Evolutionary conservation across 2,888 invertebrate genomes (phyloP).

Genomic region (Lissonota sp.): DNA sequence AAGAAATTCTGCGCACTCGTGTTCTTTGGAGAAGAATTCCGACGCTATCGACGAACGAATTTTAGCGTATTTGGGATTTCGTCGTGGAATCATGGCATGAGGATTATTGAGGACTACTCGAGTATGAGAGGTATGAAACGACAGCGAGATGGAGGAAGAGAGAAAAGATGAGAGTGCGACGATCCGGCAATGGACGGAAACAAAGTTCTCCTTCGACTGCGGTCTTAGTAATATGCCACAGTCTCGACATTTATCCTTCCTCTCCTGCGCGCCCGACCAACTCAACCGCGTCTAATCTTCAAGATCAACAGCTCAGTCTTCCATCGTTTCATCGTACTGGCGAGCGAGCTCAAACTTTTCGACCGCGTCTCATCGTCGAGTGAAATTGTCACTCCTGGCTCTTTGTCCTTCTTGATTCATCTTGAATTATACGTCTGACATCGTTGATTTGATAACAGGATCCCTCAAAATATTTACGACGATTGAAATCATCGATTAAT

Average conservation of each 20-base stretch:
- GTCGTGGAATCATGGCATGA: slow-evolving; percentile 14
- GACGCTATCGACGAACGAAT: slow-evolving; percentile 36
- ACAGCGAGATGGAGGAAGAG: background rate
- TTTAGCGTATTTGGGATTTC: slow-evolving; percentile 42
- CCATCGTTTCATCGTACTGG: slow-evolving; percentile 38
- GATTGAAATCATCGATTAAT: no score
- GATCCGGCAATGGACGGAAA: slow-evolving; percentile 28
- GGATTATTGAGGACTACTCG: slow-evolving; percentile 54
- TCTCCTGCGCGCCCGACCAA: slow-evolving; percentile 26
- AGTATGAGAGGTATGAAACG: slow-evolving; percentile 25
- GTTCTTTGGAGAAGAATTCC: background rate
- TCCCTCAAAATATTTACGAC: no score
- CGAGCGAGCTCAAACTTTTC: background rate
- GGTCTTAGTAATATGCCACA: slow-evolving; percentile 36
- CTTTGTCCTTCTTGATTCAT: no score
- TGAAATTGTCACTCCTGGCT: no score
- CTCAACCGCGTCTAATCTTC: slow-evolving; percentile 56
- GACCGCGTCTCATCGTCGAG: no score
- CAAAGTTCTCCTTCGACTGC: slow-evolving; percentile 43
- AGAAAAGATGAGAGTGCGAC: slow-evolving; percentile 7
- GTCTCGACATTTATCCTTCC: slow-evolving; percentile 48
- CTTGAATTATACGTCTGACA: no score
- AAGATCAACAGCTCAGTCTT: slow-evolving; percentile 50
- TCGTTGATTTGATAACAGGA: no score
- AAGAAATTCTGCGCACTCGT: slow-evolving; percentile 35